These are phyloP conservation scores for Xiphophorus hellerii DNA, from an alignment of 2,113 vertebrate genomes.

Conservation along the genomic window DNA sequence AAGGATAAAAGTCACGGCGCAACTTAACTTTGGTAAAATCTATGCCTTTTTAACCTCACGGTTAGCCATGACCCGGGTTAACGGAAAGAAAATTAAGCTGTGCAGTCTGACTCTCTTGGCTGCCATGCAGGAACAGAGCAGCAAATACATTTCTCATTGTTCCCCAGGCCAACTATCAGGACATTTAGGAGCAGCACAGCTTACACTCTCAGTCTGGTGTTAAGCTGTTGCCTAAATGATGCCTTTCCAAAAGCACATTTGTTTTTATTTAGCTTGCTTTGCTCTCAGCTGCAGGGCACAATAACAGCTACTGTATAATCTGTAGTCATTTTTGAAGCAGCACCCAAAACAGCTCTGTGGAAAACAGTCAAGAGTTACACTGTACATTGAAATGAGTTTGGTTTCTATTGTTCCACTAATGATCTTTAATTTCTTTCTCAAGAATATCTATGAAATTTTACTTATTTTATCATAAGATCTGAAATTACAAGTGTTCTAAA, in stretches of 20 bases:
- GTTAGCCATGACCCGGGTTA: constrained; percentile 20
- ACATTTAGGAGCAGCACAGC: constrained; percentile 13
- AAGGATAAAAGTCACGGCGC: constrained; percentile 59
- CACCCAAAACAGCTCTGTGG: neutral
- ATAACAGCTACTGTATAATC: neutral
- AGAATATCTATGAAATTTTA: too few relatives aligned
- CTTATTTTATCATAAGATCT: too few relatives aligned
- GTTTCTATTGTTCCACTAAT: too few relatives aligned
- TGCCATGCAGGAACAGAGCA: neutral
- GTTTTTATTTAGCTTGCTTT: constrained; percentile 11
- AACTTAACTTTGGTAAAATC: constrained; percentile 59
- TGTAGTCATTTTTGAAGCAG: neutral
- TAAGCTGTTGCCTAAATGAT: constrained; percentile 16
- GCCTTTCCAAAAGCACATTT: constrained; percentile 15
- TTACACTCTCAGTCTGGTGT: constrained; percentile 17
- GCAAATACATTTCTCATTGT: constrained; percentile 6
- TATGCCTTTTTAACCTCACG: constrained; percentile 24
- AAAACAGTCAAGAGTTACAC: neutral
- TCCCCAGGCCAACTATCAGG: constrained; percentile 17
- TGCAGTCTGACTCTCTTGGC: constrained; percentile 10
- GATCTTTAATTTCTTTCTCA: neutral
- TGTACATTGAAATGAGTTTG: too few relatives aligned
- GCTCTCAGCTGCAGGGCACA: constrained; percentile 6
- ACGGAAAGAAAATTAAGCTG: constrained; percentile 9
- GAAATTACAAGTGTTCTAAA: too few relatives aligned